A percentile compares a stretch with the other conserved stretches of the same genome.
Conservation (phyloP, 1,140 invertebrate species). For the Lysiphlebus fabarum region DNA sequence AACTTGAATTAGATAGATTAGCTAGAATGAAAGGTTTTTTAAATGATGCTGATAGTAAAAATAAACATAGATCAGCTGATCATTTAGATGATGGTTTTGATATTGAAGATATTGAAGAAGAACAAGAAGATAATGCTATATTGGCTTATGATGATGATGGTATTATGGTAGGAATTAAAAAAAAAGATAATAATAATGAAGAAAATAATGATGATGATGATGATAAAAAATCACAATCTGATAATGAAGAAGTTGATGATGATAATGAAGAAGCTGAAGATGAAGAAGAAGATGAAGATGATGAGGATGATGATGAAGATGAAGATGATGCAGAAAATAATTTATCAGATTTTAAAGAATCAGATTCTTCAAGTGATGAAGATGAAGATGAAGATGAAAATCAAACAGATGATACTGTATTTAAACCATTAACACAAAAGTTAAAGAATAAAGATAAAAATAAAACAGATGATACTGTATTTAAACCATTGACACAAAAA, state of each 20-base stretch:
- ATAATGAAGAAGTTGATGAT: conserved; percentile 36
- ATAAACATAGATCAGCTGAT: conserved; percentile 68
- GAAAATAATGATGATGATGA: conserved; percentile 33
- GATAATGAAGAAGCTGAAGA: conserved; percentile 31
- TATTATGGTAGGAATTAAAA: conserved; percentile 35
- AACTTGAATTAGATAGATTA: conserved; percentile 73
- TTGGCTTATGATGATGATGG: conserved; percentile 55
- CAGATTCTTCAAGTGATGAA: conserved; percentile 41
- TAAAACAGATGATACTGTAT: too few species aligned
- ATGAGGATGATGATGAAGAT: conserved; percentile 33
- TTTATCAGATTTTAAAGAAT: conserved; percentile 53
- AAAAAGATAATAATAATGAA: conserved; percentile 30
- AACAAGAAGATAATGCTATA: conserved; percentile 26
- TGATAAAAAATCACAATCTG: conserved; percentile 32
- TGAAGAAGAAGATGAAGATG: conserved; percentile 40
- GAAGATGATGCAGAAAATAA: conserved; percentile 43
- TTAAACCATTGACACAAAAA: too few species aligned
- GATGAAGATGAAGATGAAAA: conserved; percentile 35
- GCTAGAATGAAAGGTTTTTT: conserved; percentile 71
- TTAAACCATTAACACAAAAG: too few species aligned
- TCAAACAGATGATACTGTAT: conserved; percentile 15
- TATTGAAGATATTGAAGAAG: conserved; percentile 54
- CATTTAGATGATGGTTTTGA: conserved; percentile 75
- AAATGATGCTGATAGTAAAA: conserved; percentile 40
- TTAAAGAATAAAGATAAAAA: too few species aligned